phyloP scores from a whole-genome alignment of 2,888 invertebrate genomes.

The Eupithecia insigniata region DNA sequence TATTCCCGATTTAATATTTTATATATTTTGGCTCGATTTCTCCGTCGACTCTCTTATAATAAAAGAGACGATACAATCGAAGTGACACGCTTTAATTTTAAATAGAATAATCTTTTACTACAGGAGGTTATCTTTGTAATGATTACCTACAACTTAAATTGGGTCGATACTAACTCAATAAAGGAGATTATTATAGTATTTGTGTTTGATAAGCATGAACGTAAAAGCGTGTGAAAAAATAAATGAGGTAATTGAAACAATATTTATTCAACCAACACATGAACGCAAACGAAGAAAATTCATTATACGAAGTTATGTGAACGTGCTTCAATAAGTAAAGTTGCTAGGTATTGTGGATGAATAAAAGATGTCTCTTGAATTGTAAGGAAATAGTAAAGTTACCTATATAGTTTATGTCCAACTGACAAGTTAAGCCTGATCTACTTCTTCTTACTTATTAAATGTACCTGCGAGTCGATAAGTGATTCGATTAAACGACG shows the following conservation, averaged over 20 bases:
- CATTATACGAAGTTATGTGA: not conserved
- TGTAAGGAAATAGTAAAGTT: not conserved
- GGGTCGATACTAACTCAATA: constrained; percentile 35
- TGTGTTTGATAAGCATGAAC: not conserved
- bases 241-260: not conserved
- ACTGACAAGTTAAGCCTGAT: not conserved
- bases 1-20: not conserved
- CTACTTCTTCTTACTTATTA: constrained; percentile 49
- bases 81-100: constrained; percentile 18
- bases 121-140: constrained; percentile 34
- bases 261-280: not conserved
- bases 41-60: not conserved
- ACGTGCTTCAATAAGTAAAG: not conserved
- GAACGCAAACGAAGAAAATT: not conserved
- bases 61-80: not conserved
- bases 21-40: not conserved
- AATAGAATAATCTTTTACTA: constrained; percentile 25
- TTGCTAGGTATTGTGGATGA: not conserved
- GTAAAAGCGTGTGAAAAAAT: not conserved
- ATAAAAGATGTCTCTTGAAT: not conserved
- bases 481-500: constrained; percentile 63
- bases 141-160: constrained; percentile 37
- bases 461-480: constrained; percentile 59
- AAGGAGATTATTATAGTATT: not conserved
- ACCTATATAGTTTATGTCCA: no score